phyloP scores from a whole-genome alignment of 2,113 vertebrate genomes.

The Xenopus tropicalis region UCB_Xtro_10.0 CM004449.2:82916001-82916500 shows the following conservation, averaged over 20 bases:
- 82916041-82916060: too few species aligned
- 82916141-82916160: too few species aligned
- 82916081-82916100: too few species aligned
- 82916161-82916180: too few species aligned
- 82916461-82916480: constrained; percentile 12
- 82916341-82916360: constrained; percentile 16
- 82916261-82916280: neutral
- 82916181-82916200: too few species aligned
- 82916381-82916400: constrained; percentile 12
- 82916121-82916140: too few species aligned
- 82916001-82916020: too few species aligned
- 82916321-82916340: constrained; percentile 4
- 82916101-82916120: too few species aligned
- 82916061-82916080: too few species aligned
- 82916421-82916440: constrained; percentile 41
- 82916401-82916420: constrained; percentile 40
- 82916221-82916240: too few species aligned
- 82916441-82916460: constrained; percentile 15
- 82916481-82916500: constrained; percentile 14
- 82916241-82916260: neutral
- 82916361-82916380: constrained; percentile 34
- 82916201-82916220: too few species aligned
- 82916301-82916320: neutral
- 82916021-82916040: too few species aligned
- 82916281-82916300: constrained; percentile 12